Evolutionary conservation across 92 coral and sea anemone genomes (phyloP).

Genomic region (Bergia puertoricense): DNA sequence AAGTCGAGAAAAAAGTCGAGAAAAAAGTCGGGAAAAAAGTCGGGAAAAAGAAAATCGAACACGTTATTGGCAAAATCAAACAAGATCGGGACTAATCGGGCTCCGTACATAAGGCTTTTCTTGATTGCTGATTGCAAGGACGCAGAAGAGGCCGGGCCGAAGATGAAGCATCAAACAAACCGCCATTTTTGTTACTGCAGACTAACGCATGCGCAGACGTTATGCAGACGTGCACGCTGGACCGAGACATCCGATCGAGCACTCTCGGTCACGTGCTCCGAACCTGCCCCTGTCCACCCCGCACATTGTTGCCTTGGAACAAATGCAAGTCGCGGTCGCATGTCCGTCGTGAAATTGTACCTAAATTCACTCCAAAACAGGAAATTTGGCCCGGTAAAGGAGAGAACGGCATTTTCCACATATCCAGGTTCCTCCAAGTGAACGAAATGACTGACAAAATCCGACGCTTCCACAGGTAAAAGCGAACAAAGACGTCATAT

Average conservation of each 20-base stretch:
- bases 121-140: too few species aligned
- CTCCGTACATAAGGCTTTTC: too few species aligned
- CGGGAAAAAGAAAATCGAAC: too few species aligned
- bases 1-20: too few species aligned
- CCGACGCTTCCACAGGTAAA: constrained; percentile 61
- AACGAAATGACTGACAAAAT: constrained; percentile 72
- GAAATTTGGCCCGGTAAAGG: constrained; percentile 90
- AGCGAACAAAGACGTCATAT: constrained; percentile 71
- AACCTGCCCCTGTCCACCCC: constrained; percentile 93
- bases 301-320: constrained; percentile 97
- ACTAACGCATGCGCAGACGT: too few species aligned
- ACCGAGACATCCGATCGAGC: constrained; percentile 29
- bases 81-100: too few species aligned
- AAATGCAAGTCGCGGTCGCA: constrained; percentile 99
- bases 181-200: too few species aligned
- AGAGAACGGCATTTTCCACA: constrained; percentile 77
- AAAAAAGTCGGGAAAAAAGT: too few species aligned
- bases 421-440: constrained; percentile 70
- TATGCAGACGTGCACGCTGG: neutral
- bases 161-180: too few species aligned
- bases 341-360: constrained; percentile 99
- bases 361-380: constrained; percentile 99
- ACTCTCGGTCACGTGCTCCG: constrained; percentile 67
- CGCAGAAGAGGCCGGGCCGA: too few species aligned
- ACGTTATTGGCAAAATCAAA: too few species aligned